phyloP scores from a whole-genome alignment of 2,888 invertebrate genomes.

The Stenoptilia bipunctidactyla region DNA sequence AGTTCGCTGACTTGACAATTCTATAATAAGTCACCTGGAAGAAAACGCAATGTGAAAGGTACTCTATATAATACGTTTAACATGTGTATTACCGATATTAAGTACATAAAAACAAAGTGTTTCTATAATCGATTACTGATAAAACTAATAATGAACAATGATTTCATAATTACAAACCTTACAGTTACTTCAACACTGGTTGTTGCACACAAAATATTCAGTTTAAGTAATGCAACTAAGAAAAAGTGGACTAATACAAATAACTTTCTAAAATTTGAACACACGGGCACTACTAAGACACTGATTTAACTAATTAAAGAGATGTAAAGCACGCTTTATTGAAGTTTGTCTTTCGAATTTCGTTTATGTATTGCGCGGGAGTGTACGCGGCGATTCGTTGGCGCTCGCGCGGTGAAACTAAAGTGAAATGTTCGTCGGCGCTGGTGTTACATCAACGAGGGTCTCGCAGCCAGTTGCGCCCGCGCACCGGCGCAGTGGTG shows the following conservation, averaged over 20 bases:
- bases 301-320: constrained; percentile 17
- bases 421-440: constrained; percentile 57
- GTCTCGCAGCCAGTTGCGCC: not conserved
- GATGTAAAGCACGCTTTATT: not conserved
- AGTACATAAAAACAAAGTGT: too few relatives aligned
- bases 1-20: too few relatives aligned
- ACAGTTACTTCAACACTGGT: constrained; percentile 40
- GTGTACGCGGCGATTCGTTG: constrained; percentile 46
- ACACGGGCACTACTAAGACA: constrained; percentile 32
- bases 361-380: constrained; percentile 27
- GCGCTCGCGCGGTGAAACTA: constrained; percentile 42
- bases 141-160: too few relatives aligned
- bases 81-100: too few relatives aligned
- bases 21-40: too few relatives aligned
- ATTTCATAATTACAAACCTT: constrained; percentile 34
- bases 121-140: too few relatives aligned
- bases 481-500: not conserved
- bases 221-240: constrained; percentile 30
- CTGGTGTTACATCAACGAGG: constrained; percentile 56
- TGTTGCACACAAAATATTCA: constrained; percentile 28
- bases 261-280: constrained; percentile 44
- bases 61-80: too few relatives aligned
- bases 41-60: too few relatives aligned
- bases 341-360: not conserved
- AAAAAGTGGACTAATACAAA: too few relatives aligned